Percentiles rank a stretch among this genome's conserved stretches.
Conservation (phyloP, 37 sponge, comb jelly and placozoan species). For the Diacarnus erythraeanus region DNA sequence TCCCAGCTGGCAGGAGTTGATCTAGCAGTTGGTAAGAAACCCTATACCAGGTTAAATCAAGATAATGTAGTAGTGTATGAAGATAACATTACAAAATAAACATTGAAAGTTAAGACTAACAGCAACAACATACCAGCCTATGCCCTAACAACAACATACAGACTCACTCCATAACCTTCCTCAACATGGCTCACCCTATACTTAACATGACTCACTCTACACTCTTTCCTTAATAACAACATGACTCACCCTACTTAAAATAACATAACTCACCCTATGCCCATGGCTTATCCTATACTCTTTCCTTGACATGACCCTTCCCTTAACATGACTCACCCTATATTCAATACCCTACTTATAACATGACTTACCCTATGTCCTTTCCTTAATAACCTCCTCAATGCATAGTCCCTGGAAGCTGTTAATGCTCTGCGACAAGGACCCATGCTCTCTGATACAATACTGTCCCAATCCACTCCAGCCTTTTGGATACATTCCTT, state of each 20-base stretch:
- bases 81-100: not conserved
- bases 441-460: conserved; percentile 1
- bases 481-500: no score
- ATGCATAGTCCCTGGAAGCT: conserved; percentile 40
- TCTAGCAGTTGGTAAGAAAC: conserved; percentile 22
- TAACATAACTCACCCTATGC: no score
- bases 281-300: no score
- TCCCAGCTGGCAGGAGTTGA: conserved; percentile 27
- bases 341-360: not conserved
- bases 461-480: not conserved
- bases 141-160: no score
- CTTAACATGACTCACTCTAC: not conserved
- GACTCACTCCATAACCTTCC: no score
- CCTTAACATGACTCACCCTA: not conserved
- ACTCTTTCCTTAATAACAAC: no score
- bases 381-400: conserved; percentile 49
- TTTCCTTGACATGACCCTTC: no score
- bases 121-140: no score
- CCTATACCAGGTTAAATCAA: conserved; percentile 2
- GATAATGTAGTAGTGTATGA: not conserved
- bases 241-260: no score
- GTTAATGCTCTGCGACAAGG: conserved; percentile 50
- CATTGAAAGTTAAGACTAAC: not conserved
- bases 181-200: not conserved
- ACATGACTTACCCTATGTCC: conserved; percentile 1